Conservation (phyloP, 23 tunicate species). For the Trididemnum miniatum region DNA sequence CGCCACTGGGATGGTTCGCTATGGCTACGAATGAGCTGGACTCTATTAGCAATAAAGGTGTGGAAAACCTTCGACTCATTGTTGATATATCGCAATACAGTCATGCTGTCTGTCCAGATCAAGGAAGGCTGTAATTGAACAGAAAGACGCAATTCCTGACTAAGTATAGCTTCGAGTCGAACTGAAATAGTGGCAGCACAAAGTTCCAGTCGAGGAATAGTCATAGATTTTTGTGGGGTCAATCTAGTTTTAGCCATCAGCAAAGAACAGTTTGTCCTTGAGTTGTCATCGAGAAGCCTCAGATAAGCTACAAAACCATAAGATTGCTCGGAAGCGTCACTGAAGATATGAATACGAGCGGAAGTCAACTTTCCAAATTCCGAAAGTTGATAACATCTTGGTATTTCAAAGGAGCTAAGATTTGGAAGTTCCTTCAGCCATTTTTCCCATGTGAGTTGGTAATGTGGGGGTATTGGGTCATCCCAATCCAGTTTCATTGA, state of each 20-base stretch:
- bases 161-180: conserved; percentile 13
- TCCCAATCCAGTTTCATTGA: conserved; percentile 34
- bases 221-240: conserved; percentile 30
- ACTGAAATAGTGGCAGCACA: conserved; percentile 45
- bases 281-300: conserved; percentile 5
- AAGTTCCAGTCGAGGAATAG: conserved; percentile 48
- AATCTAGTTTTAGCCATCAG: conserved; percentile 41
- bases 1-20: conserved; percentile 32
- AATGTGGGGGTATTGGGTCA: conserved; percentile 11
- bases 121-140: background rate
- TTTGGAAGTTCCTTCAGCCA: conserved; percentile 15
- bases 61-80: conserved; percentile 32
- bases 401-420: conserved; percentile 5
- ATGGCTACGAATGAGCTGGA: conserved; percentile 21
- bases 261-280: conserved; percentile 28
- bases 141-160: conserved; percentile 28
- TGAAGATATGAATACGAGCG: conserved; percentile 45
- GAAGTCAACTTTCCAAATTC: conserved; percentile 11
- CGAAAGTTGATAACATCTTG: conserved; percentile 42
- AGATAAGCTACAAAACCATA: conserved; percentile 53
- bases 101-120: conserved; percentile 64
- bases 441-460: background rate
- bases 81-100: conserved; percentile 42
- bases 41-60: conserved; percentile 60
- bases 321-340: conserved; percentile 52